These are phyloP conservation scores for Acrobasis consociella DNA, from an alignment of 2,888 invertebrate genomes.

Conservation along the genomic window DNA sequence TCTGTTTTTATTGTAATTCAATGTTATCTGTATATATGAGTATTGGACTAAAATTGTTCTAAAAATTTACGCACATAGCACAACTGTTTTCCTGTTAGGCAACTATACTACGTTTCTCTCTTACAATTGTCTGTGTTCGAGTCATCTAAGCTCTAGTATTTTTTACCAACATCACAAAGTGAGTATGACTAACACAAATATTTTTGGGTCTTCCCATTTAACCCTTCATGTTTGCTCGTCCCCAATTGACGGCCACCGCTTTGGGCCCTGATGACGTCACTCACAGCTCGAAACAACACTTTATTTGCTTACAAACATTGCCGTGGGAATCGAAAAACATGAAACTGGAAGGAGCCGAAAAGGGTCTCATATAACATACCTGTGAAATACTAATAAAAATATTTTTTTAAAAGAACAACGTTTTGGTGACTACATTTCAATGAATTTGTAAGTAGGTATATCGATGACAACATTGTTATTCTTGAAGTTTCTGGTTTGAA, in stretches of 20 bases:
- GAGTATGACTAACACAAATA: slow-evolving; percentile 12
- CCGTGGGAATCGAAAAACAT: slow-evolving; percentile 11
- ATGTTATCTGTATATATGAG: too few species aligned
- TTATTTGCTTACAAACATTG: slow-evolving; percentile 15
- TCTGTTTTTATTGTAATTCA: too few species aligned
- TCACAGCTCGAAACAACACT: slow-evolving; percentile 8
- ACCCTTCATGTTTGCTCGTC: slow-evolving; percentile 9
- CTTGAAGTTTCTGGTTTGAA: too few species aligned
- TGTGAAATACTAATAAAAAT: neutral
- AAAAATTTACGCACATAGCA: too few species aligned
- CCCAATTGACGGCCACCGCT: slow-evolving; percentile 7
- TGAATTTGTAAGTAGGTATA: too few species aligned
- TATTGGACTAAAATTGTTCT: too few species aligned
- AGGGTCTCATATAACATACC: neutral
- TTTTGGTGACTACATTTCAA: neutral
- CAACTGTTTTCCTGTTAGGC: too few species aligned
- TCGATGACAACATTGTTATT: too few species aligned
- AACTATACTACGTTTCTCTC: too few species aligned
- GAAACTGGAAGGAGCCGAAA: neutral
- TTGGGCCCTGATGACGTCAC: slow-evolving; percentile 3
- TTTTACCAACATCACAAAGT: neutral
- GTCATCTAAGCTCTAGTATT: neutral
- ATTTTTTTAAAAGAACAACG: neutral
- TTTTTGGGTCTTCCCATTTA: slow-evolving; percentile 4
- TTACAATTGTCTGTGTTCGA: too few species aligned